These are phyloP conservation scores for Tetheella fluctuosa DNA, from an alignment of 2,888 invertebrate species.

Conservation along the genomic window DNA sequence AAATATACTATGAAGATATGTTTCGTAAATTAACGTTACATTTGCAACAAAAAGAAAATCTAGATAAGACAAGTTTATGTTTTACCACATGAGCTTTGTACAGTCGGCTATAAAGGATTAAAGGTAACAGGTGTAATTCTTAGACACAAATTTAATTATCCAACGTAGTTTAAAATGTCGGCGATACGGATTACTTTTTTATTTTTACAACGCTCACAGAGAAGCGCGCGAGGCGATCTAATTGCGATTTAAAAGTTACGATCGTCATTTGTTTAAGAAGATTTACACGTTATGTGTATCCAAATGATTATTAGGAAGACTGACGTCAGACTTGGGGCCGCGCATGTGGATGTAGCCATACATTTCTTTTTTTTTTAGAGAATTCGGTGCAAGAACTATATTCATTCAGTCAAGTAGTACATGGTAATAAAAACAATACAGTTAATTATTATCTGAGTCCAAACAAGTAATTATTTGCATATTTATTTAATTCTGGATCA, in stretches of 20 bases:
- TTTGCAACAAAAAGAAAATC: slow-evolving; percentile 4
- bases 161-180: slow-evolving; percentile 5
- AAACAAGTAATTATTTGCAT: too few relatives aligned
- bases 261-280: slow-evolving; percentile 17
- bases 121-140: slow-evolving; percentile 4
- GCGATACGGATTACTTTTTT: slow-evolving; percentile 10
- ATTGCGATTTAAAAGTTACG: slow-evolving; percentile 32
- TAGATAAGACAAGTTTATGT: neutral
- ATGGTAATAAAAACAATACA: too few relatives aligned
- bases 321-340: slow-evolving; percentile 7
- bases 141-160: neutral
- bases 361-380: neutral
- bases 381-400: too few relatives aligned
- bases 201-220: slow-evolving; percentile 1
- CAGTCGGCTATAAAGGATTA: slow-evolving; percentile 4
- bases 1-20: neutral
- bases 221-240: slow-evolving; percentile 16
- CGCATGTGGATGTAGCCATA: neutral
- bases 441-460: too few relatives aligned
- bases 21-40: neutral
- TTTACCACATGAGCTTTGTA: slow-evolving; percentile 5
- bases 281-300: slow-evolving; percentile 16
- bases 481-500: too few relatives aligned
- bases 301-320: slow-evolving; percentile 19
- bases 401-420: too few relatives aligned